Percentiles rank a stretch among this genome's conserved stretches.
These are phyloP conservation scores for Carollia perspicillata DNA, from an alignment of 2,113 vertebrate species.

Conservation along the genomic window DNA sequence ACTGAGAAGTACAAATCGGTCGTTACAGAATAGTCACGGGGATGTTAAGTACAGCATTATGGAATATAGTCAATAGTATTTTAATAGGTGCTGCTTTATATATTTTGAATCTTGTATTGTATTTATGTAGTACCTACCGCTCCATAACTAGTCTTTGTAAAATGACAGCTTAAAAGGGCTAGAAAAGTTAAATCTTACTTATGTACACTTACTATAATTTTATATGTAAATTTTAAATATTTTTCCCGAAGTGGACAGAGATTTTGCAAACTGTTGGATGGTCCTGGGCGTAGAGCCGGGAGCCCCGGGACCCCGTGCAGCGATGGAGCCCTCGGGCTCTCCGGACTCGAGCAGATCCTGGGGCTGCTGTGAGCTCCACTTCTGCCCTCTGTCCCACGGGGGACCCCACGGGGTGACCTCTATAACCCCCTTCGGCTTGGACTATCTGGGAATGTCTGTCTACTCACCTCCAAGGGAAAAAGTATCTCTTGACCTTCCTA, in stretches of 20 bases:
- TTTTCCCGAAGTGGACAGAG: neutral
- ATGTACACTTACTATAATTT: neutral
- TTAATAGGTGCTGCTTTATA: too few relatives aligned
- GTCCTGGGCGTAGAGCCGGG: neutral
- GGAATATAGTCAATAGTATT: neutral
- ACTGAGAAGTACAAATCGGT: neutral
- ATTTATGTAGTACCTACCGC: neutral
- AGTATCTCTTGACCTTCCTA: too few relatives aligned
- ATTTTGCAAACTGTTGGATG: neutral
- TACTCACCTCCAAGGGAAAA: too few relatives aligned
- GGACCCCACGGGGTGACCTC: too few relatives aligned
- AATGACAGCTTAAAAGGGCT: neutral
- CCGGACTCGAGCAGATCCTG: neutral
- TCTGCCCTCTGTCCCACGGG: too few relatives aligned
- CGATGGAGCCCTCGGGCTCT: fast-evolving
- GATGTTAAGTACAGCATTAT: neutral
- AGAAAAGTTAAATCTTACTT: neutral
- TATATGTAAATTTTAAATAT: neutral
- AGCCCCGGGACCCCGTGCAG: fast-evolving
- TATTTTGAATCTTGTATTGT: neutral
- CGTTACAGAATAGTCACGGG: neutral
- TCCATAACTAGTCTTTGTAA: neutral
- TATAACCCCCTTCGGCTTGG: too few relatives aligned
- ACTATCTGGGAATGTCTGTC: too few relatives aligned
- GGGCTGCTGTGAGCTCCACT: neutral